phyloP scores from a whole-genome alignment of 2,888 invertebrate genomes.

The Leptinotarsa rubiginosa region DNA sequence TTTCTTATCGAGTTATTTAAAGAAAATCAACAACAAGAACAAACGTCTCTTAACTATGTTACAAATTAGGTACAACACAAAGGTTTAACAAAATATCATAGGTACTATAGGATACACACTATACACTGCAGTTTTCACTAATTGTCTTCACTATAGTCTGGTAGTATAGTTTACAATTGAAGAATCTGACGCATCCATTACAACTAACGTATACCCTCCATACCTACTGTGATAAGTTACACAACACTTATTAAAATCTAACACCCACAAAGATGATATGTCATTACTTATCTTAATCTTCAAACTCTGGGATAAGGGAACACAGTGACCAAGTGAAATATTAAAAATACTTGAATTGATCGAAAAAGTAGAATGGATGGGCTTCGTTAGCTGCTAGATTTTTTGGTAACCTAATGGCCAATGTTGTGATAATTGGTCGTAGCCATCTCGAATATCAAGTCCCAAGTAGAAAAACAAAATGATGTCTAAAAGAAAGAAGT shows the following conservation, averaged over 20 bases:
- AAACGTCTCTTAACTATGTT: slow-evolving; percentile 43
- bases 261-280: slow-evolving; percentile 45
- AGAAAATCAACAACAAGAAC: slow-evolving; percentile 45
- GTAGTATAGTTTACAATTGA: slow-evolving; percentile 51
- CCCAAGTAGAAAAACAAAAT: slow-evolving; percentile 30
- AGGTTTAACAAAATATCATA: slow-evolving; percentile 42
- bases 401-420: slow-evolving; percentile 46
- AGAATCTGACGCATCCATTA: slow-evolving; percentile 49
- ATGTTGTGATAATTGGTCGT: slow-evolving; percentile 46
- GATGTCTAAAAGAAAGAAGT: neutral
- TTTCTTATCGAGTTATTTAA: slow-evolving; percentile 34
- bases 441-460: slow-evolving; percentile 38
- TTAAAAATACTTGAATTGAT: slow-evolving; percentile 38
- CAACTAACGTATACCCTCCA: slow-evolving; percentile 46
- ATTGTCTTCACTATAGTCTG: slow-evolving; percentile 49
- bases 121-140: slow-evolving; percentile 45
- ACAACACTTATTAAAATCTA: slow-evolving; percentile 46
- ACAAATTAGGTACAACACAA: slow-evolving; percentile 46
- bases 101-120: slow-evolving; percentile 46
- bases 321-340: slow-evolving; percentile 36
- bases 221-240: slow-evolving; percentile 40
- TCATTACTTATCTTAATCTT: slow-evolving; percentile 24
- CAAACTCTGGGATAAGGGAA: slow-evolving; percentile 37
- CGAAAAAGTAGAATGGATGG: slow-evolving; percentile 39
- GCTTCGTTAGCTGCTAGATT: slow-evolving; percentile 44